Evolutionary conservation across 2,113 vertebrate genomes (phyloP).

Genomic region (Hypocryptadius cinnamomeus): DNA sequence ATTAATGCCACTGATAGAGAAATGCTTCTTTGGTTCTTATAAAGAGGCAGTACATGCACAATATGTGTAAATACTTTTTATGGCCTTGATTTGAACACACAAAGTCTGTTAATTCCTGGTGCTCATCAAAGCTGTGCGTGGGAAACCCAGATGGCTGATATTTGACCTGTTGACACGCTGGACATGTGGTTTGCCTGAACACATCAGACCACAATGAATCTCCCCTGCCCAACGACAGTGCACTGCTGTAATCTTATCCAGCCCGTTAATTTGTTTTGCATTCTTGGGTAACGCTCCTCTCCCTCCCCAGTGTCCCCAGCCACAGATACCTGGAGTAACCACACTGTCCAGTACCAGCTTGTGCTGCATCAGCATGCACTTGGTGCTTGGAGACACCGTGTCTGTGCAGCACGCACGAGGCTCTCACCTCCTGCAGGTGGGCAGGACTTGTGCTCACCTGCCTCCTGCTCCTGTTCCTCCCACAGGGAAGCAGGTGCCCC

Average conservation of each 20-base stretch:
- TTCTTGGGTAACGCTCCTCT: background rate
- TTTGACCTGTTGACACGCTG: background rate
- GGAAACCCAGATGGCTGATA: background rate
- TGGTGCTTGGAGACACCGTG: accelerated
- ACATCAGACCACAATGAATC: background rate
- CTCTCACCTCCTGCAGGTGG: background rate
- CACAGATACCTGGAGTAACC: background rate
- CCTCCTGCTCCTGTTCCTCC: accelerated
- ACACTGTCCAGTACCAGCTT: background rate
- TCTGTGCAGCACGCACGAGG: accelerated
- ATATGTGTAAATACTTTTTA: background rate
- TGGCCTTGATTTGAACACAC: background rate
- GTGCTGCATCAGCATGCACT: background rate
- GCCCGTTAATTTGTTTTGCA: background rate
- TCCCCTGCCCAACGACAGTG: background rate
- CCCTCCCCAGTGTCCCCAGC: background rate
- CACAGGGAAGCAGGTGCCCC: background rate
- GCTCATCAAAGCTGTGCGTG: background rate
- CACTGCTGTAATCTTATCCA: background rate
- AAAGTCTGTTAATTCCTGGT: background rate
- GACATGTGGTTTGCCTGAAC: background rate
- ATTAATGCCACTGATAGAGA: background rate
- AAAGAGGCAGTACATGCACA: background rate
- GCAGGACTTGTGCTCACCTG: background rate
- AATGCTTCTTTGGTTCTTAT: background rate